Conservation (phyloP, 2,113 vertebrate species). For the Halcyon senegalensis region DNA sequence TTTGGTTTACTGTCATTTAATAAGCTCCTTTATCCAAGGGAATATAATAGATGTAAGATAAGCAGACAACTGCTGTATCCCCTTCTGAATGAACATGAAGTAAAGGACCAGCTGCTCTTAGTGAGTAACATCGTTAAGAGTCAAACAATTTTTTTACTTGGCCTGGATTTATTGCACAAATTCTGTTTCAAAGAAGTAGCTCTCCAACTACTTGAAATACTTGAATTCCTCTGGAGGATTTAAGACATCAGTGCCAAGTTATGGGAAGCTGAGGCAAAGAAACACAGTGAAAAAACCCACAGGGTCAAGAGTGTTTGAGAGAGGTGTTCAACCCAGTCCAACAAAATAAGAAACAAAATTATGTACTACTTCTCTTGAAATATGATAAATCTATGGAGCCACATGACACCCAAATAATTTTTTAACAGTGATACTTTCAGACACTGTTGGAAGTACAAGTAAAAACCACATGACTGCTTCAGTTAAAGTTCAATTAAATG, state of each 20-base stretch:
- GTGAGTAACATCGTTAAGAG: not conserved
- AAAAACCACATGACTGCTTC: not conserved
- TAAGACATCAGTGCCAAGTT: constrained; percentile 9
- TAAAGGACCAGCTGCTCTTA: not conserved
- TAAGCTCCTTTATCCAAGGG: not conserved
- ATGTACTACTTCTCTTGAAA: not conserved
- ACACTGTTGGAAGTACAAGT: constrained; percentile 31
- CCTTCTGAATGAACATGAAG: not conserved
- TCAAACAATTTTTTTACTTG: constrained; percentile 2
- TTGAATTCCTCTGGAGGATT: constrained; percentile 34
- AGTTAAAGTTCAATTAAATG: constrained; percentile 39
- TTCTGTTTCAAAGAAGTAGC: constrained; percentile 15
- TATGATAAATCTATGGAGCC: not conserved
- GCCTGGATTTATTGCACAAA: not conserved
- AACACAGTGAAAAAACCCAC: not conserved
- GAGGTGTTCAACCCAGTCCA: not conserved
- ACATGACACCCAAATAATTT: not conserved
- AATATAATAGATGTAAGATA: not conserved
- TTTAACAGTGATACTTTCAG: not conserved
- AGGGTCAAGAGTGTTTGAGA: not conserved
- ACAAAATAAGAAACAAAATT: not conserved
- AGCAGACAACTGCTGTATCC: not conserved
- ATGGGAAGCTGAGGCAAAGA: not conserved
- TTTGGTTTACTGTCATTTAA: not conserved
- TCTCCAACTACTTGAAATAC: constrained; percentile 21